Evolutionary conservation across 2,888 invertebrate genomes (phyloP).

Genomic region (Platycnemis pennipes): DNA sequence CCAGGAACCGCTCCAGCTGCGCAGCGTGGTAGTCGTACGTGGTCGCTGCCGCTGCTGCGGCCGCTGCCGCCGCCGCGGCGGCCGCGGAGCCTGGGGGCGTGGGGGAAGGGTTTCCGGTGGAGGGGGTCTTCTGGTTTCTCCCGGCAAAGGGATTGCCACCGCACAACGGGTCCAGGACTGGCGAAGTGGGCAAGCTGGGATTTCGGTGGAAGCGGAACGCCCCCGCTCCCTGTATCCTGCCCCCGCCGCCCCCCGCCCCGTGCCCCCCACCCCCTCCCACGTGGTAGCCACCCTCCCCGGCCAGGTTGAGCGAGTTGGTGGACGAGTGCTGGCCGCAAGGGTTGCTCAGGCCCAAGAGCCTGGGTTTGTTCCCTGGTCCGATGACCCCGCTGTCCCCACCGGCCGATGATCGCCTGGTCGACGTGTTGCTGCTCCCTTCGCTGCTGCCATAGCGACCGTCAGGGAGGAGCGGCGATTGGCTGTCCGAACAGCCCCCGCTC

Average conservation of each 20-base stretch:
- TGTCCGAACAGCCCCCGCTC: slow-evolving; percentile 80
- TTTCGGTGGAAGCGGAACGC: slow-evolving; percentile 77
- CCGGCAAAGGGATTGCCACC: slow-evolving; percentile 74
- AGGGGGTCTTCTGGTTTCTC: slow-evolving; percentile 75
- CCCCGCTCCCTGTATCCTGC: slow-evolving; percentile 10
- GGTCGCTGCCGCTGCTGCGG: slow-evolving; percentile 75
- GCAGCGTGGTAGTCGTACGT: slow-evolving; percentile 90
- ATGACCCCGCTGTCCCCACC: slow-evolving; percentile 77
- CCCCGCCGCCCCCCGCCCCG: slow-evolving; percentile 28
- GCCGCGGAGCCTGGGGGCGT: slow-evolving; percentile 76
- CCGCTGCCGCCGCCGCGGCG: slow-evolving; percentile 74
- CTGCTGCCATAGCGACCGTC: slow-evolving; percentile 88
- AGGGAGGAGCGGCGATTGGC: slow-evolving; percentile 87
- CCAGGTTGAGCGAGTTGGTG: slow-evolving; percentile 86
- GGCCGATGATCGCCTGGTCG: slow-evolving; percentile 80
- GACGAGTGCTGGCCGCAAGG: slow-evolving; percentile 80
- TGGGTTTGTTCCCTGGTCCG: background rate
- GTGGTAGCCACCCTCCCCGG: slow-evolving; percentile 57
- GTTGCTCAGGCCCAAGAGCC: slow-evolving; percentile 74
- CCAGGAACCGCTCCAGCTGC: slow-evolving; percentile 88
- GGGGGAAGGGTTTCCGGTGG: slow-evolving; percentile 68
- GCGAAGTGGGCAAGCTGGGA: slow-evolving; percentile 85
- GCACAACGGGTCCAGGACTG: slow-evolving; percentile 78
- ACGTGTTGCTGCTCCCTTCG: slow-evolving; percentile 79
- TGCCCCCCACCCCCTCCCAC: slow-evolving; percentile 13